A percentile compares a stretch with the other conserved stretches of the same genome.
Evolutionary conservation across 2,888 invertebrate genomes (phyloP).

Genomic region (Caenorhabditis auriculariae): DNA sequence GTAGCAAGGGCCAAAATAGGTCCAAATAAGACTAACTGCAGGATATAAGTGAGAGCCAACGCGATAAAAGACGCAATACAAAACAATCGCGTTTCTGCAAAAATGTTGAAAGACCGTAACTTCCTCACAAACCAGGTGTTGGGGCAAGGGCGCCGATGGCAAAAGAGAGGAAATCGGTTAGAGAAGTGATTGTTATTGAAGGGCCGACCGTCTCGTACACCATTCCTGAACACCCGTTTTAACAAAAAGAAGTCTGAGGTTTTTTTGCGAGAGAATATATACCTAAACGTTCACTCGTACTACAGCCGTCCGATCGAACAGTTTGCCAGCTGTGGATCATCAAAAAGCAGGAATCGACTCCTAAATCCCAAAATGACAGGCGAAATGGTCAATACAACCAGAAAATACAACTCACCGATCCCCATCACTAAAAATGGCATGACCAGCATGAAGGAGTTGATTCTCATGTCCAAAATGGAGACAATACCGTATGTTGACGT

Average conservation of each 20-base stretch:
- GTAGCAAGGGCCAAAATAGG: slow-evolving; percentile 56
- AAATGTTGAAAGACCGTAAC: slow-evolving; percentile 5
- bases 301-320: slow-evolving; percentile 38
- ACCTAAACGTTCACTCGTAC: slow-evolving; percentile 37
- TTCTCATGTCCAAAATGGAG: slow-evolving; percentile 44
- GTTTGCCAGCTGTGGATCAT: slow-evolving; percentile 61
- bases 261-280: not conserved
- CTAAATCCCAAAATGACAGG: slow-evolving; percentile 23
- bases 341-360: slow-evolving; percentile 57
- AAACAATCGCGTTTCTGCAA: slow-evolving; percentile 59
- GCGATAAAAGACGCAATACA: slow-evolving; percentile 61
- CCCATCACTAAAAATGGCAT: slow-evolving; percentile 62
- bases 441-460: slow-evolving; percentile 61
- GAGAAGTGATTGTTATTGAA: slow-evolving; percentile 60
- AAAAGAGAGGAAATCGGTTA: slow-evolving; percentile 63
- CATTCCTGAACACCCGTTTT: slow-evolving; percentile 21
- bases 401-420: slow-evolving; percentile 43
- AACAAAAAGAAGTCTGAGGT: not conserved
- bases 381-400: not conserved
- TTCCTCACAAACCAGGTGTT: slow-evolving; percentile 50
- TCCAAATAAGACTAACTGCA: slow-evolving; percentile 57
- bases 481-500: slow-evolving; percentile 56
- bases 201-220: slow-evolving; percentile 62
- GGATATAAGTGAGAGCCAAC: slow-evolving; percentile 55
- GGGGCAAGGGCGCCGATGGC: slow-evolving; percentile 61